Base-by-base conservation (phyloP, 2,888 invertebrate species). In the Prenolepis imparis region DNA sequence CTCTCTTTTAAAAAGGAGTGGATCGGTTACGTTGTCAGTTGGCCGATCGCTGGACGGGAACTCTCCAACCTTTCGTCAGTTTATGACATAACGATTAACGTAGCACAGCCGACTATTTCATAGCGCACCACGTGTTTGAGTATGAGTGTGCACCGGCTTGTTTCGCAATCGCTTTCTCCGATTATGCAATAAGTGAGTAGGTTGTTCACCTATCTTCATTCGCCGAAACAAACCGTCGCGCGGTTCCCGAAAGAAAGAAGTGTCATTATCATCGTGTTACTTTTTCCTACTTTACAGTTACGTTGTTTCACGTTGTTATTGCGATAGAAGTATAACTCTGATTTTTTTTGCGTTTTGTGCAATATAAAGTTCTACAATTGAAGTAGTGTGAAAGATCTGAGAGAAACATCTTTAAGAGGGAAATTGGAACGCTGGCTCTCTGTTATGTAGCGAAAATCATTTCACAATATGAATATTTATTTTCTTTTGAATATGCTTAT, bases 101-200 rank as follows among this genome's bases (percentile, higher is more conserved):
- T 63, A 67, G 44, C 41, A 44, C 39, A 61, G 48, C 24, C 84
- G 83, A 83, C 75, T 83, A 77, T 86, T 66, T 64, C 66, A n/a
- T 57, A 66, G 52, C 64, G 80, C 61, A 55, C 70, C 83, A 72
- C 28, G 78, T 55, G 68, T 68, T 74, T 59, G 66, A 78, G 57
- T 73, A 24, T 70, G 32, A 48, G 80, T 85, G 73, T 52, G 78
- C 48, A 61, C 61, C 48, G 72, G 41, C 84, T 74, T 41, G 89
- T 93, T 93, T 90, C 90, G 91, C 90, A 93, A 93, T 82, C 90
- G 85, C 93, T 93, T 93, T 93, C 93, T 91, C 93, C 91, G 77
- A 88, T 93, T 93, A 90, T 67, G 89, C 86, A 93, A 93, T 85
- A 52, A 52, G 4, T 61, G 44, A 18, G 67, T 87, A 84, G 92